phyloP scores from a whole-genome alignment of 2,888 invertebrate genomes.

The Pristionchus maxplancki region DNA sequence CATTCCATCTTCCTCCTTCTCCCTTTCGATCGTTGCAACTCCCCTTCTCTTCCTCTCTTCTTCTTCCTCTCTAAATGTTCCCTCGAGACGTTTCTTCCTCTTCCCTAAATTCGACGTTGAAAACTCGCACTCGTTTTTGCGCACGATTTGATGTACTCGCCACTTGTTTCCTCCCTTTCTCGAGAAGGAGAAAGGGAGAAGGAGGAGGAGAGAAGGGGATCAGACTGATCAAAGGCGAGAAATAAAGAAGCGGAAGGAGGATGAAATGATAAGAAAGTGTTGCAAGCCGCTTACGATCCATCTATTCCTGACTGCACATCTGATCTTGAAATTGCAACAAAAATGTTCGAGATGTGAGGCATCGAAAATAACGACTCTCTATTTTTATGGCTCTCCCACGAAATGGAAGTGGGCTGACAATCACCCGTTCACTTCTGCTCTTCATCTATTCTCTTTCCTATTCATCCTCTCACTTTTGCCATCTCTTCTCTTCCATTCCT shows the following conservation, averaged over 20 bases:
- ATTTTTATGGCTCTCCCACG: background rate
- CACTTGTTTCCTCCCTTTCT: conserved; percentile 8
- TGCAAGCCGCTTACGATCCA: background rate
- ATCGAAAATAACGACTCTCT: background rate
- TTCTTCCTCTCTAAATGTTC: conserved; percentile 44
- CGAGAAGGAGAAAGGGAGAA: background rate
- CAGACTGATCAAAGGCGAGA: background rate
- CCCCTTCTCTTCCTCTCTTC: background rate
- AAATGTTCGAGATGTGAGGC: background rate
- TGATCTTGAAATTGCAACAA: background rate
- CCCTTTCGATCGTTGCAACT: background rate
- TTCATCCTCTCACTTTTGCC: conserved; percentile 34
- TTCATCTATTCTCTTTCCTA: background rate
- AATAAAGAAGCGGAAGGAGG: background rate
- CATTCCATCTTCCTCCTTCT: conserved; percentile 3
- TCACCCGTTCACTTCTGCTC: background rate
- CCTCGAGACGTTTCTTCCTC: conserved; percentile 14
- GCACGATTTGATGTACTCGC: conserved; percentile 38
- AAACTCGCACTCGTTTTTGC: conserved; percentile 16
- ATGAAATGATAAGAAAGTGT: background rate
- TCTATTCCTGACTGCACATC: background rate
- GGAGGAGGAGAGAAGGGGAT: background rate
- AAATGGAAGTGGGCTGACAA: background rate
- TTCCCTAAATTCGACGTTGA: background rate
- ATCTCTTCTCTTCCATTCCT: conserved; percentile 23